Conservation (phyloP, 2,888 invertebrate species). For the Caenorhabditis plicata region DNA sequence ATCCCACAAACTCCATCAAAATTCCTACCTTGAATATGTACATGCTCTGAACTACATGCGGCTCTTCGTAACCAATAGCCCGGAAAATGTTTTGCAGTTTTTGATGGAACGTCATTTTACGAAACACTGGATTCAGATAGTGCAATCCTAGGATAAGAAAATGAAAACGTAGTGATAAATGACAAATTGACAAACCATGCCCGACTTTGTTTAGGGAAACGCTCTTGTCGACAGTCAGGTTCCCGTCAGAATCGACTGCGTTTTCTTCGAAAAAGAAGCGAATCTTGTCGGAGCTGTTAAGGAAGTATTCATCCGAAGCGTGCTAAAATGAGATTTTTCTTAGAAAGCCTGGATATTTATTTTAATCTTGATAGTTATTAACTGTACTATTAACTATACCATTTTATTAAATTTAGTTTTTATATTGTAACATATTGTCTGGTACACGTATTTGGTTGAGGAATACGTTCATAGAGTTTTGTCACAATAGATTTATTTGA, state of each 20-base stretch:
- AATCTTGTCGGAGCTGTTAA: conserved; percentile 88
- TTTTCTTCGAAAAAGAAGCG: conserved; percentile 86
- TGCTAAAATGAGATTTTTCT: conserved; percentile 45
- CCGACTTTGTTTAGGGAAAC: conserved; percentile 76
- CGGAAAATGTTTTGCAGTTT: conserved; percentile 76
- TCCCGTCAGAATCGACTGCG: conserved; percentile 76
- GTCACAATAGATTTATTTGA: too few species aligned
- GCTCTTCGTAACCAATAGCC: conserved; percentile 77
- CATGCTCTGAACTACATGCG: conserved; percentile 92
- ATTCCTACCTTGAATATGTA: conserved; percentile 81
- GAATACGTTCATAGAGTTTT: too few species aligned
- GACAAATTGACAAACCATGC: too few species aligned
- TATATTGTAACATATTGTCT: background rate
- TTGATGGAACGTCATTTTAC: conserved; percentile 80
- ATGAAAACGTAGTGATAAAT: too few species aligned
- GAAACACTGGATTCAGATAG: conserved; percentile 78
- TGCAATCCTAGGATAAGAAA: too few species aligned
- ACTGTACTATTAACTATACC: background rate
- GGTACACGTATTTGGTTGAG: too few species aligned
- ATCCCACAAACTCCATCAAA: background rate
- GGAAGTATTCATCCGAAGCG: conserved; percentile 77
- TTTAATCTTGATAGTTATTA: background rate
- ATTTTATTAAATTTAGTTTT: background rate
- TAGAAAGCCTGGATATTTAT: background rate
- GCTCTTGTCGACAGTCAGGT: conserved; percentile 66